These are phyloP conservation scores for Baronia brevicornis DNA, from an alignment of 2,888 invertebrate species.

Conservation along the genomic window DNA sequence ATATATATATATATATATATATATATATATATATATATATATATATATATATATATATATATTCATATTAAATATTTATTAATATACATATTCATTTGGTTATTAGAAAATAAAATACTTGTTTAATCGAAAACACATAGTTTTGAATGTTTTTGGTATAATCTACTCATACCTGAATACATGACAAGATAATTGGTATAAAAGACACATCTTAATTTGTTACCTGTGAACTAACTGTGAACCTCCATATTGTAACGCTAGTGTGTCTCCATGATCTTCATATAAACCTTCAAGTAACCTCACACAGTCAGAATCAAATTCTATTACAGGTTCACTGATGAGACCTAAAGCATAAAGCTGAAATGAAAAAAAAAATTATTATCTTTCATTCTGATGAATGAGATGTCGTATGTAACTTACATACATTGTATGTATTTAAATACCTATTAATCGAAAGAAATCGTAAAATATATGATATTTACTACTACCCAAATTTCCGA, in stretches of 20 bases:
- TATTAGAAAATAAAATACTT: too few species aligned
- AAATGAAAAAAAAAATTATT: slow-evolving; percentile 18
- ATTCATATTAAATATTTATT: too few species aligned
- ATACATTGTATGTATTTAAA: neutral
- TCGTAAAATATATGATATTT: too few species aligned
- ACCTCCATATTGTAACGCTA: slow-evolving; percentile 98
- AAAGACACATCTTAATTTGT: slow-evolving; percentile 2
- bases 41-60: too few species aligned
- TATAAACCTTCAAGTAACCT: slow-evolving; percentile 95
- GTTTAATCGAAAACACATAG: too few species aligned
- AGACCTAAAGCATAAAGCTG: slow-evolving; percentile 93
- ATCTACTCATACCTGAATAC: neutral
- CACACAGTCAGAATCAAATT: slow-evolving; percentile 97
- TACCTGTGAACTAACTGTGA: slow-evolving; percentile 96
- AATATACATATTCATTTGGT: too few species aligned
- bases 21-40: too few species aligned
- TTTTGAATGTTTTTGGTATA: too few species aligned
- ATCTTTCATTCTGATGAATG: too few species aligned
- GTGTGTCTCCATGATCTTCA: slow-evolving; percentile 98
- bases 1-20: too few species aligned
- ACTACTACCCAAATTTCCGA: too few species aligned
- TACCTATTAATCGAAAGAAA: neutral
- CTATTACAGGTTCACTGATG: slow-evolving; percentile 86
- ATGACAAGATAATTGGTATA: too few species aligned
- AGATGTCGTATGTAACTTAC: neutral